These are phyloP conservation scores for Circaetus gallicus DNA, from an alignment of 2,113 vertebrate species.

Conservation along the genomic window DNA sequence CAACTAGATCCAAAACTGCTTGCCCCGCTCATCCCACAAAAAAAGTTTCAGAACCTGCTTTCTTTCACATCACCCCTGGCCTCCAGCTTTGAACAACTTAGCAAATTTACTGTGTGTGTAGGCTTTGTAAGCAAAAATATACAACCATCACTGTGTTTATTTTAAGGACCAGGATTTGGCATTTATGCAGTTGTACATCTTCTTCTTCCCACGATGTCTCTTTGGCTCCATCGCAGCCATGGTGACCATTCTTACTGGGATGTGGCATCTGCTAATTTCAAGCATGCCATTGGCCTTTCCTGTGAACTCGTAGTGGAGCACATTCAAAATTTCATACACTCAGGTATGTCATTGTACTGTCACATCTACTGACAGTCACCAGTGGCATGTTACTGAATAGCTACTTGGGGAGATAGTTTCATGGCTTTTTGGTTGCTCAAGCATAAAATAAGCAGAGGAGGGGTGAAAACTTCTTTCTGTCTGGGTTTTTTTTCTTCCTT, in stretches of 20 bases:
- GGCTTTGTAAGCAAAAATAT: background rate
- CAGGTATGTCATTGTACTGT: constrained; percentile 70
- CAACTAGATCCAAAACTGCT: background rate
- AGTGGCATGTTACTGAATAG: background rate
- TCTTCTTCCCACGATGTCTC: constrained; percentile 93
- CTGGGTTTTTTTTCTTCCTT: background rate
- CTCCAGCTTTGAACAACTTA: background rate
- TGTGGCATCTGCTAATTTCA: constrained; percentile 92
- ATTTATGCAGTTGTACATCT: constrained; percentile 95
- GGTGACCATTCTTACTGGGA: constrained; percentile 97
- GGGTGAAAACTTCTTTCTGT: background rate
- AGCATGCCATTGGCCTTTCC: constrained; percentile 93
- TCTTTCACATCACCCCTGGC: background rate
- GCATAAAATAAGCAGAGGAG: background rate
- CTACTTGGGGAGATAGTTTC: background rate
- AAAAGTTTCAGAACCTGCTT: background rate
- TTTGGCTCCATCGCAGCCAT: constrained; percentile 93
- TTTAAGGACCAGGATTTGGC: constrained; percentile 92
- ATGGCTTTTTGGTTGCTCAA: background rate
- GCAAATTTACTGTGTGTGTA: background rate
- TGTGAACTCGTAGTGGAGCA: constrained; percentile 97
- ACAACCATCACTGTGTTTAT: constrained; percentile 30
- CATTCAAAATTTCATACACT: constrained; percentile 91
- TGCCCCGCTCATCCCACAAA: background rate
- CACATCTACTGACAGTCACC: background rate